These are phyloP conservation scores for Erebia aethiops DNA, from an alignment of 2,888 invertebrate genomes.

Conservation along the genomic window DNA sequence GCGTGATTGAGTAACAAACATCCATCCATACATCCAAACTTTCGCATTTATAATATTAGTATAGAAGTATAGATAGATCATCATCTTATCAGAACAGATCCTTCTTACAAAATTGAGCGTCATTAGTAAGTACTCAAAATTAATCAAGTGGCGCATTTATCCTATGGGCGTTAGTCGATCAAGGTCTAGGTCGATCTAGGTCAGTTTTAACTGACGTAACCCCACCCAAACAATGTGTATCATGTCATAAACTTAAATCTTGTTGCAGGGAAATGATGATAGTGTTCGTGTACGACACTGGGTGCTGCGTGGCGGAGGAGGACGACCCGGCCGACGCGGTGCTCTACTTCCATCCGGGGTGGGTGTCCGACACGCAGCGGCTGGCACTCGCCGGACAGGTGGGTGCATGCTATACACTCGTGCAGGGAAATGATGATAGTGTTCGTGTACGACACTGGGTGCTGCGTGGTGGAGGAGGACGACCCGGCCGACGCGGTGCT, in stretches of 20 bases:
- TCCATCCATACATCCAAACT: too few relatives aligned
- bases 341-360: slow-evolving; percentile 86
- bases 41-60: too few relatives aligned
- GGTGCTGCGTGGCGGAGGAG: slow-evolving; percentile 89
- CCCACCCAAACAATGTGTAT: background rate
- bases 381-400: slow-evolving; percentile 91
- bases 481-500: slow-evolving; percentile 95
- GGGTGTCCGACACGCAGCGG: slow-evolving; percentile 85
- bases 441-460: slow-evolving; percentile 43
- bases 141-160: too few relatives aligned
- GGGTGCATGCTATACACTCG: background rate
- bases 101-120: too few relatives aligned
- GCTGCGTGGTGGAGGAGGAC: slow-evolving; percentile 92
- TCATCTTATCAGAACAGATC: too few relatives aligned
- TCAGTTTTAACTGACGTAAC: background rate
- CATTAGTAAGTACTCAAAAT: too few relatives aligned
- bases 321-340: slow-evolving; percentile 91
- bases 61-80: too few relatives aligned
- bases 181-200: too few relatives aligned
- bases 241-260: background rate
- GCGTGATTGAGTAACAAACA: too few relatives aligned
- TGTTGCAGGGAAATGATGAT: slow-evolving; percentile 19
- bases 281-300: slow-evolving; percentile 54
- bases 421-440: slow-evolving; percentile 1
- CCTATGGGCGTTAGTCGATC: too few relatives aligned